Evolutionary conservation across 1,140 invertebrate species (phyloP), one percentile per base, ranked within the genome.

Genomic region (Wasmannia auropunctata): DNA sequence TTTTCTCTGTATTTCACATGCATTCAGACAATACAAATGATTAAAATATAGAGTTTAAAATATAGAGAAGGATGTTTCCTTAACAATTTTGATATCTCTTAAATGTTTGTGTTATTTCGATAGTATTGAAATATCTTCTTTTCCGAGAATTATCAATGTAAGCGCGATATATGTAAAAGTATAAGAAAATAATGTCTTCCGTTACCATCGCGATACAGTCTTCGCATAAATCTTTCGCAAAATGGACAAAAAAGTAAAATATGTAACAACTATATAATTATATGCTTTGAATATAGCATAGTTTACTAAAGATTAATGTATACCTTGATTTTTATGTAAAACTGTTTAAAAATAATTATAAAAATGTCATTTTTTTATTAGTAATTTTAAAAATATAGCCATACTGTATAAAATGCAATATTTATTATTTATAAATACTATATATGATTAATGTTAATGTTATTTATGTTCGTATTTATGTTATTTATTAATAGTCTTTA

Each of bases 201-300:
- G 72, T 89, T 89, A 89, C 25, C 60, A 90, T 81, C 63, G 28
- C 31, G 70, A 83, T 88, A 81, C 87, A 81, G 70, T 90, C 56
- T 76, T 56, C 37, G 60, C 40, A 83, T 46, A n/a, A 22, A 67
- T 67, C 5, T 54, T 46, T 56, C 58, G 14, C 43, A 49, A 60
- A 34, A 72, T 46, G 10, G 19, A 43, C 34, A 54, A 69, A 11
- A 51, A 56, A 56, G n/a, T n/a, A n/a, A 43, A 76, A 16, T 69
- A 40, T 70, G 46, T 31, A 70, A 69, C 16, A 40, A 43, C 2
- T 70, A 43, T 22, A 69, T 56, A 65, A 80, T 58, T 11, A 34
- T 56, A 54, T 81, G 1, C 14, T 67, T 69, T 51, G n/a, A 60
- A 65, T 40, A n/a, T 40, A 63, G 31, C 8, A 28, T 43, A 28